Evolutionary conservation across 2,888 invertebrate genomes (phyloP).

Genomic region (Liodrosophila aerea): DNA sequence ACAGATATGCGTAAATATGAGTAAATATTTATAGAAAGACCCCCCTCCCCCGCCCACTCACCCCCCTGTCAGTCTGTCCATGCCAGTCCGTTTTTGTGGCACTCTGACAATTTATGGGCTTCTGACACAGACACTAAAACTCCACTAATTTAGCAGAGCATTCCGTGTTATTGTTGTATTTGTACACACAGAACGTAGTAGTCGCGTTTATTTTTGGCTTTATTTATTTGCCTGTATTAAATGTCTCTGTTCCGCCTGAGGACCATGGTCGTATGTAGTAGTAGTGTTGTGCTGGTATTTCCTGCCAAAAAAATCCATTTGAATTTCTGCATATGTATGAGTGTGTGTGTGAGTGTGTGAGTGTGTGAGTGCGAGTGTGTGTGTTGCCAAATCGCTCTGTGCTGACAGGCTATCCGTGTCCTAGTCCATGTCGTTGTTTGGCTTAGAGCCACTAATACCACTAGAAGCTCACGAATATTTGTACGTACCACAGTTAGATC

Average conservation of each 20-base stretch:
- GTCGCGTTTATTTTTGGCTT: constrained; percentile 54
- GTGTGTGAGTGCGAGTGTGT: too few species aligned
- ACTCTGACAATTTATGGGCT: constrained; percentile 55
- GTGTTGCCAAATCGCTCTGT: neutral
- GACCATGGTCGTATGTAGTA: too few species aligned
- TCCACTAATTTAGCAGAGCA: constrained; percentile 64
- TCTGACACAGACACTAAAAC: constrained; percentile 56
- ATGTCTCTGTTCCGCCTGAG: constrained; percentile 43
- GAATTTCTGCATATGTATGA: constrained; percentile 33
- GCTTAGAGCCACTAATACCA: constrained; percentile 11
- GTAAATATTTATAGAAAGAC: constrained; percentile 14
- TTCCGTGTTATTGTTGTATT: constrained; percentile 30
- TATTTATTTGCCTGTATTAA: constrained; percentile 74
- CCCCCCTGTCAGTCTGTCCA: constrained; percentile 3
- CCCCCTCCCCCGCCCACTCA: neutral
- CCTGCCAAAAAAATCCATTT: constrained; percentile 45
- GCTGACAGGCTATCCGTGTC: constrained; percentile 3
- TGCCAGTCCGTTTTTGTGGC: constrained; percentile 1
- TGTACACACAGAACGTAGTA: constrained; percentile 36
- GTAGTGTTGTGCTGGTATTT: too few species aligned
- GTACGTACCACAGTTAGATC: constrained; percentile 14
- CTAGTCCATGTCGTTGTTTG: neutral
- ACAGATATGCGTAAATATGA: constrained; percentile 27
- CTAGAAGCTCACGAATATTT: neutral
- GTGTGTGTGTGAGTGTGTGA: constrained; percentile 8